These are phyloP conservation scores for Melangyna quadrimaculata DNA, from an alignment of 2,888 invertebrate species.

Conservation along the genomic window DNA sequence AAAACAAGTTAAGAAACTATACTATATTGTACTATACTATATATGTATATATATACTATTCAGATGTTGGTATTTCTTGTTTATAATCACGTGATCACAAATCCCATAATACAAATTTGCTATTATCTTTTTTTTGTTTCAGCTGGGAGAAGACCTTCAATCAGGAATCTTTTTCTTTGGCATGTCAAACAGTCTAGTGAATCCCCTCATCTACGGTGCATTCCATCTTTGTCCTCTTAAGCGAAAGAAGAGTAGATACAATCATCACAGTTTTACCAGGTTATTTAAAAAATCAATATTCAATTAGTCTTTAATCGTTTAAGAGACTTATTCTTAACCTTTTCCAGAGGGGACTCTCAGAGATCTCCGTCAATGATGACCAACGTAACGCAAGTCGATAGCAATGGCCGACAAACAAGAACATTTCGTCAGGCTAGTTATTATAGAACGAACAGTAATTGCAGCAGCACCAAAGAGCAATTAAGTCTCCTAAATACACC, in stretches of 20 bases:
- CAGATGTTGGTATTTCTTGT: too few species aligned
- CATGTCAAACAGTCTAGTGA: slow-evolving; percentile 92
- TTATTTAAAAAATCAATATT: slow-evolving; percentile 54
- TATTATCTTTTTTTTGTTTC: slow-evolving; percentile 75
- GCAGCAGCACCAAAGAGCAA: slow-evolving; percentile 75
- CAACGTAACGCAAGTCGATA: slow-evolving; percentile 80
- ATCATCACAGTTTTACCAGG: slow-evolving; percentile 79
- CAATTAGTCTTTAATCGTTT: neutral
- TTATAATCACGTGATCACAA: too few species aligned
- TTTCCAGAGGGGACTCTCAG: slow-evolving; percentile 79
- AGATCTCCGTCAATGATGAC: slow-evolving; percentile 80
- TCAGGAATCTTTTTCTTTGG: slow-evolving; percentile 92
- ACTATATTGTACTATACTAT: too few species aligned
- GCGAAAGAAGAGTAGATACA: slow-evolving; percentile 76
- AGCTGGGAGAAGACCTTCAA: slow-evolving; percentile 87
- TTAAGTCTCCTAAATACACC: slow-evolving; percentile 74
- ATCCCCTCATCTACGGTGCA: slow-evolving; percentile 93
- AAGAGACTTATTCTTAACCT: neutral
- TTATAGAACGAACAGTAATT: slow-evolving; percentile 76
- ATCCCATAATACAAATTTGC: neutral
- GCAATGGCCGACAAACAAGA: slow-evolving; percentile 77
- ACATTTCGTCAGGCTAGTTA: slow-evolving; percentile 78
- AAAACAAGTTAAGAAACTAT: too few species aligned
- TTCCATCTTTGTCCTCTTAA: slow-evolving; percentile 89
- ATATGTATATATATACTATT: too few species aligned